Percentiles rank a stretch among this genome's conserved stretches.
Conservation (phyloP, 2,797 vertebrate genomes). For the Tamandua tetradactyla region DNA sequence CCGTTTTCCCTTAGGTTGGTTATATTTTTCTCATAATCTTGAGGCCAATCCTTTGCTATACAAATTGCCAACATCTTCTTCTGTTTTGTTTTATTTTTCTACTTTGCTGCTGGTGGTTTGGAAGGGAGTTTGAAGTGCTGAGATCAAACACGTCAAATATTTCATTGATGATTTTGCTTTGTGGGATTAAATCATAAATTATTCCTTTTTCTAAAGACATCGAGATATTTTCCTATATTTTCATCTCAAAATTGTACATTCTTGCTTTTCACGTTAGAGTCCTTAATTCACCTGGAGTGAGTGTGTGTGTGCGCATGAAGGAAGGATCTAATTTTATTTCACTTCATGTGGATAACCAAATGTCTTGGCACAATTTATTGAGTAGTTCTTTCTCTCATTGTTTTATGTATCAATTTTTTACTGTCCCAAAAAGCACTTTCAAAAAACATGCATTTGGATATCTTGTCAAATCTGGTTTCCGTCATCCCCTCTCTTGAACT, state of each 20-base stretch:
- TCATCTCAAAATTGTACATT: no score
- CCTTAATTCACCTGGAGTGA: no score
- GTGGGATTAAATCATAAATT: background rate
- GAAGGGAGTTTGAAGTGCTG: background rate
- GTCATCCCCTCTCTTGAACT: background rate
- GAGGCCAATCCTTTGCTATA: background rate
- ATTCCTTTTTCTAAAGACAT: background rate
- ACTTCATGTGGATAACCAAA: background rate
- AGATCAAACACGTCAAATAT: background rate
- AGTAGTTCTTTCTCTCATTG: background rate
- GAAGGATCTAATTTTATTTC: background rate
- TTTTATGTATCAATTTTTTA: background rate
- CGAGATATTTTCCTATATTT: background rate
- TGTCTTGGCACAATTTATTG: background rate
- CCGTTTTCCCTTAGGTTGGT: background rate
- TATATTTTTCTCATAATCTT: background rate
- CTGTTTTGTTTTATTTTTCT: background rate
- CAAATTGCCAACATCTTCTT: background rate
- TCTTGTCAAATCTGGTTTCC: background rate
- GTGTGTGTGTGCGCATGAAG: no score
- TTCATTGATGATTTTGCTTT: background rate
- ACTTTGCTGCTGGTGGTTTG: background rate
- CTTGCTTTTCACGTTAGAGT: no score
- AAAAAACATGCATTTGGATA: background rate
- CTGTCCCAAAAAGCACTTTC: background rate